Conservation (phyloP, 2,888 invertebrate species). For the Physocephala rufipes region DNA sequence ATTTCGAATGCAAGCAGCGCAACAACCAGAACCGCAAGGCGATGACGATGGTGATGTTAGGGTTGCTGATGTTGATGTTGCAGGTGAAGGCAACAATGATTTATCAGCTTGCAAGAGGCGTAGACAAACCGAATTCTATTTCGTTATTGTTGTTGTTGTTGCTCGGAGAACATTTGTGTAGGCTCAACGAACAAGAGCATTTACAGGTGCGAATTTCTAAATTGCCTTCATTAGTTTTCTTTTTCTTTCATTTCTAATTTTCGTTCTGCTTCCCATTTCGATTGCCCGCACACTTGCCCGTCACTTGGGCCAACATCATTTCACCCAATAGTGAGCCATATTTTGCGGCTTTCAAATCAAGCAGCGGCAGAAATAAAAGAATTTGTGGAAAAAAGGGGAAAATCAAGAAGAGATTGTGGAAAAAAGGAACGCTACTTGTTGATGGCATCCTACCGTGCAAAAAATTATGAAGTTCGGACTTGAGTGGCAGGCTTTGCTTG, state of each 20-base stretch:
- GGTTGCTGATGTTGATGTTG: not conserved
- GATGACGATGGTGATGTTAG: not conserved
- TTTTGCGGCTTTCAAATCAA: slow-evolving; percentile 2
- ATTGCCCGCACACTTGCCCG: not conserved
- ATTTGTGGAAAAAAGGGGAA: not conserved
- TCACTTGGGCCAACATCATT: not conserved
- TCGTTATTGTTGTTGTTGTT: slow-evolving; percentile 22
- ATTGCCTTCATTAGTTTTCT: slow-evolving; percentile 18
- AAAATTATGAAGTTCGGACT: not conserved
- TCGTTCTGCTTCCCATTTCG: not conserved
- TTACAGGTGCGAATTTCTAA: slow-evolving; percentile 31
- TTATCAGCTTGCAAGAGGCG: not conserved
- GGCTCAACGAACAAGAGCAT: slow-evolving; percentile 13
- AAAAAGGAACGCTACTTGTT: not conserved
- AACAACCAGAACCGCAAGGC: too few relatives aligned
- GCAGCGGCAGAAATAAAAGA: not conserved
- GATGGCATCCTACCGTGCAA: slow-evolving; percentile 14
- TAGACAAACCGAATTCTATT: not conserved
- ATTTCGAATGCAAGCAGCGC: too few relatives aligned
- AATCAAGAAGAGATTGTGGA: not conserved
- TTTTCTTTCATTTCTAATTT: not conserved
- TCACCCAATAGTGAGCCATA: not conserved
- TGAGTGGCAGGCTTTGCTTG: not conserved
- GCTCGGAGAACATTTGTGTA: slow-evolving; percentile 26
- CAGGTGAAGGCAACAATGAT: too few relatives aligned